Evolutionary conservation across 2,797 vertebrate genomes (phyloP).

Genomic region (Adelosebastes latens): DNA sequence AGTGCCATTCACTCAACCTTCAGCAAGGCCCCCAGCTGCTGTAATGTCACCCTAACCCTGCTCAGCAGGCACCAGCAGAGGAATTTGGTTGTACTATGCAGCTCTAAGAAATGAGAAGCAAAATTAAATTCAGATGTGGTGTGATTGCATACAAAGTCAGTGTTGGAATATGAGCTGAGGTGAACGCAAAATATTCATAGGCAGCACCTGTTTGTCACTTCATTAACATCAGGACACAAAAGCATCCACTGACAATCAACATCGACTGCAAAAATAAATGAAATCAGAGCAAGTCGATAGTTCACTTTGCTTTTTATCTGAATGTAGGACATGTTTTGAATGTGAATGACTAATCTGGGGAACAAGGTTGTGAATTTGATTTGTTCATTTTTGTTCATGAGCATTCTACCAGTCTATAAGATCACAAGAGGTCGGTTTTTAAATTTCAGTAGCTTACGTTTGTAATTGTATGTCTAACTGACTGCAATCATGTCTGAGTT

Average conservation of each 20-base stretch:
- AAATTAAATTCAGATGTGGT: neutral
- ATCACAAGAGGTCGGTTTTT: neutral
- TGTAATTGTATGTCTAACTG: neutral
- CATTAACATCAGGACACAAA: neutral
- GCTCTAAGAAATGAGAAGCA: neutral
- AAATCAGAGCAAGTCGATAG: neutral
- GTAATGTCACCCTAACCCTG: neutral
- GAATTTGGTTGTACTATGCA: neutral
- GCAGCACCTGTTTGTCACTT: neutral
- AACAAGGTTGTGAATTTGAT: neutral
- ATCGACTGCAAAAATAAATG: neutral
- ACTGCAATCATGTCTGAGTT: neutral
- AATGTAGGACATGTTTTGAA: neutral
- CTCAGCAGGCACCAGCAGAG: neutral
- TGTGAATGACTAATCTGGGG: neutral
- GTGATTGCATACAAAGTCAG: neutral
- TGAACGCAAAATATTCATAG: neutral
- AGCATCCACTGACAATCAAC: neutral
- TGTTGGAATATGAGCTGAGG: neutral
- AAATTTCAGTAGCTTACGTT: neutral
- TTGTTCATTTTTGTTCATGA: neutral
- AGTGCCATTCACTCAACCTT: slow-evolving; percentile 1
- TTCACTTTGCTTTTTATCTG: neutral
- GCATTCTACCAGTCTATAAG: neutral
- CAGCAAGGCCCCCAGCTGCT: neutral